phyloP scores from a whole-genome alignment of 2,113 vertebrate species.

The Todiramphus saurophagus region DNA sequence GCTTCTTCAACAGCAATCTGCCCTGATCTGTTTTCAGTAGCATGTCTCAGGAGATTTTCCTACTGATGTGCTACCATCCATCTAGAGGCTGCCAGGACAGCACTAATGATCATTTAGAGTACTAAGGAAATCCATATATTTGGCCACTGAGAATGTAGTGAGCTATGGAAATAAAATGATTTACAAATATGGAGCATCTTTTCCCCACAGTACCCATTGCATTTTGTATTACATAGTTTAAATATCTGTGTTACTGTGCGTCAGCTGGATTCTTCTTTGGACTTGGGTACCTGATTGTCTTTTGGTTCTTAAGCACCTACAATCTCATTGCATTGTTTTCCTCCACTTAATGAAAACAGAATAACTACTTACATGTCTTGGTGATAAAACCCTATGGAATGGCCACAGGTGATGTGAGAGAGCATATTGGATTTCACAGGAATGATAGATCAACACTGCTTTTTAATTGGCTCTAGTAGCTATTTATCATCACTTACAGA shows the following conservation, averaged over 20 bases:
- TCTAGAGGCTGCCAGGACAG: neutral
- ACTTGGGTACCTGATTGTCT: neutral
- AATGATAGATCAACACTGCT: neutral
- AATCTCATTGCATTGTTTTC: neutral
- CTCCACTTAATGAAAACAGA: neutral
- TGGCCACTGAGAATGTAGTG: neutral
- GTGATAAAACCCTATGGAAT: neutral
- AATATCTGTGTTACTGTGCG: neutral
- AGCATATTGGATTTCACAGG: neutral
- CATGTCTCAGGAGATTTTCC: neutral
- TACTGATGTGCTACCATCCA: neutral
- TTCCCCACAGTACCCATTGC: accelerated
- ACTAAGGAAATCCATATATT: neutral
- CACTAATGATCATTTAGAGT: neutral
- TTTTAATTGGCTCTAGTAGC: neutral
- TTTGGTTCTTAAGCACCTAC: neutral
- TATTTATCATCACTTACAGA: neutral
- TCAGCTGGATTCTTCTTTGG: neutral
- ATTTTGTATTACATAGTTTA: neutral
- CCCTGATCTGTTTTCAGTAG: neutral
- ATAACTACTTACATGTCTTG: neutral
- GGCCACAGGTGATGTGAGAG: neutral
- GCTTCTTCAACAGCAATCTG: neutral
- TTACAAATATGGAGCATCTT: neutral
- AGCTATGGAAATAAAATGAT: neutral